Evolutionary conservation across 1,140 invertebrate genomes (phyloP).

Genomic region (Tetragonula clypearis): DNA sequence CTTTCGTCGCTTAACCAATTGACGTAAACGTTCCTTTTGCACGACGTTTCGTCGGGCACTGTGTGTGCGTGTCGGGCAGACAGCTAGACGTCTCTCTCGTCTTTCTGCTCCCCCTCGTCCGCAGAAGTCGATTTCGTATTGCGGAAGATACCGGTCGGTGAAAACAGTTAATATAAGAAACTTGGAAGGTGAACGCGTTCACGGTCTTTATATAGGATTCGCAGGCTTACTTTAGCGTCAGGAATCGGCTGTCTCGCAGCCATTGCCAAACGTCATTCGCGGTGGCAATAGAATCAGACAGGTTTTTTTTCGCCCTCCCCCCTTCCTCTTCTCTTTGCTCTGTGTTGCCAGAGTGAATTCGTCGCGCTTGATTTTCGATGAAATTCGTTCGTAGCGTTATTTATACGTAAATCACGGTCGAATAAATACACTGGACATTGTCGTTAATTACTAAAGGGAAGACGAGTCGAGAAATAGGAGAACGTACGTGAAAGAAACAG

Average conservation of each 20-base stretch:
- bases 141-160: conserved; percentile 1
- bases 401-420: neutral
- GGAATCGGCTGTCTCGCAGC: conserved; percentile 26
- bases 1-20: too few relatives aligned
- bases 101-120: neutral
- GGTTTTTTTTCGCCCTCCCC: neutral
- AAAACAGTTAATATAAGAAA: conserved; percentile 18
- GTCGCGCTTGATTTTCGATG: neutral
- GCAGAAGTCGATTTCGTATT: conserved; percentile 4
- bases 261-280: conserved; percentile 14
- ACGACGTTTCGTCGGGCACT: neutral
- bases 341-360: neutral
- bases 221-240: neutral
- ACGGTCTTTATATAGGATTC: conserved; percentile 12
- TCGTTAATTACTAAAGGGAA: too few relatives aligned
- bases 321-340: neutral
- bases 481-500: too few relatives aligned
- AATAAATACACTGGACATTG: neutral
- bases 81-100: neutral
- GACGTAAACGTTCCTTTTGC: neutral
- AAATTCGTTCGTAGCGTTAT: neutral
- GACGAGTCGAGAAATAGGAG: too few relatives aligned
- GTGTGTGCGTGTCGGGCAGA: neutral
- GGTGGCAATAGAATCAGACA: neutral
- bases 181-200: conserved; percentile 26